Base-by-base conservation (phyloP, 1,140 invertebrate genomes). In the Daktulosphaira vitifoliae region DNA sequence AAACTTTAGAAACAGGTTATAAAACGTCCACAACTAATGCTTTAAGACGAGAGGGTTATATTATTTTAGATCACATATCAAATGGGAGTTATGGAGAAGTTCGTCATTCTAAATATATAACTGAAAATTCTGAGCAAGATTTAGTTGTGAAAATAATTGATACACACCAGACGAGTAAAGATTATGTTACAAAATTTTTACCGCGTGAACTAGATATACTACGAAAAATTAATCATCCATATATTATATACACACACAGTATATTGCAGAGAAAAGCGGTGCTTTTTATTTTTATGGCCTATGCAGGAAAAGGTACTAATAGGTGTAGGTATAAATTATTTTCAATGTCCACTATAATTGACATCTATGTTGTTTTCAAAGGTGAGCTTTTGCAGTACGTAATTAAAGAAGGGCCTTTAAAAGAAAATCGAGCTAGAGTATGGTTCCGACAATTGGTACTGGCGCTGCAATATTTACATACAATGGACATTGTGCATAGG, bases 101-200 rank as follows among this genome's bases (percentile, higher is more conserved):
- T n/a, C n/a, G 56, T 0, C 25, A 62, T 33, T 23, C 42, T 44
- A 62, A 48, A 62, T 20, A 48, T 20, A 13, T 54, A 66, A n/a
- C 25, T 13, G 39, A 66, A 51, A 23, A 48, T 4, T 29, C 42
- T 0, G 42, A 62, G 13, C 54, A 46, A 13, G 37, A 49, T 51
- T 18, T 86, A 66, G 84, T 84, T 1, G 85, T 84, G 68, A 90
- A 90, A 78, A 80, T 90, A 1, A 85, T 89, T 51, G 84, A 89
- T 71, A 82, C 81, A 2, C 73, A 77, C 3, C 80, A 80, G 67
- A 84, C 85, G 0, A 82, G 85, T 1, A 80, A 81, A 68, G 53
- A 59, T 13, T 67, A 59, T 51, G 46, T 59, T 29, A 38, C 52
- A 15, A 85, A 88, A 72, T 89, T 89, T 74, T 75, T 89, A 26